phyloP scores from a whole-genome alignment of 2,113 vertebrate species.

The Cygnus buccinator region DNA sequence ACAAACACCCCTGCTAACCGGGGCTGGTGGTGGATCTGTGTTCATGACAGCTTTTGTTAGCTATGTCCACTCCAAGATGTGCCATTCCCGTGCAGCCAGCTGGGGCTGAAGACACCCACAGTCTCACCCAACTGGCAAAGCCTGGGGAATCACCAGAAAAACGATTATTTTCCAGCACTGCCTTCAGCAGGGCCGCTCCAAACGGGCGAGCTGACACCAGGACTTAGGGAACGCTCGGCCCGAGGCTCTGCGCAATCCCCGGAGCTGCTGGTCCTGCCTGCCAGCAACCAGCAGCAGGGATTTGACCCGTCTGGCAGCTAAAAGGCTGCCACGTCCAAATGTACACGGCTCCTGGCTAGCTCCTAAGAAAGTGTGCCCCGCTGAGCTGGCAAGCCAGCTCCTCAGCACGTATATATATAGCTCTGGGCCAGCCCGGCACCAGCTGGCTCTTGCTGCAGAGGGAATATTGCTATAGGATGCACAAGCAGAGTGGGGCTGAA shows the following conservation, averaged over 20 bases:
- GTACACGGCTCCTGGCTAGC: neutral
- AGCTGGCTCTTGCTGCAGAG: neutral
- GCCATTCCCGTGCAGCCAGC: neutral
- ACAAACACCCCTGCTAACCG: neutral
- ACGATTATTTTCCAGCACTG: neutral
- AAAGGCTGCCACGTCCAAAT: slow-evolving; percentile 21
- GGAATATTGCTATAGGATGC: neutral
- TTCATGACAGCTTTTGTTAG: neutral
- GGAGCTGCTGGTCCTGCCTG: neutral
- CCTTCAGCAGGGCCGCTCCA: neutral
- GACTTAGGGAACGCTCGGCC: neutral
- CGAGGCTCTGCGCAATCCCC: neutral
- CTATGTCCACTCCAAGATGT: neutral
- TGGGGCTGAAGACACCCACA: neutral
- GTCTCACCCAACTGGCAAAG: neutral
- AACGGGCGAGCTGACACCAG: neutral
- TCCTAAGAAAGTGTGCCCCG: neutral
- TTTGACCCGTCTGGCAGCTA: slow-evolving; percentile 39
- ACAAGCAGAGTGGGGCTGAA: neutral
- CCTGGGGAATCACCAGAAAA: neutral
- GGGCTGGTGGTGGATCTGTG: neutral
- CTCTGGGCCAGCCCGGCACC: slow-evolving; percentile 20
- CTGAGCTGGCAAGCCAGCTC: neutral
- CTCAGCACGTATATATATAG: neutral
- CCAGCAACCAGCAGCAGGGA: neutral